Percentiles rank a stretch among this genome's conserved stretches.
These are phyloP conservation scores for Agraylea sexmaculata DNA, from an alignment of 1,140 invertebrate genomes.

Conservation along the genomic window DNA sequence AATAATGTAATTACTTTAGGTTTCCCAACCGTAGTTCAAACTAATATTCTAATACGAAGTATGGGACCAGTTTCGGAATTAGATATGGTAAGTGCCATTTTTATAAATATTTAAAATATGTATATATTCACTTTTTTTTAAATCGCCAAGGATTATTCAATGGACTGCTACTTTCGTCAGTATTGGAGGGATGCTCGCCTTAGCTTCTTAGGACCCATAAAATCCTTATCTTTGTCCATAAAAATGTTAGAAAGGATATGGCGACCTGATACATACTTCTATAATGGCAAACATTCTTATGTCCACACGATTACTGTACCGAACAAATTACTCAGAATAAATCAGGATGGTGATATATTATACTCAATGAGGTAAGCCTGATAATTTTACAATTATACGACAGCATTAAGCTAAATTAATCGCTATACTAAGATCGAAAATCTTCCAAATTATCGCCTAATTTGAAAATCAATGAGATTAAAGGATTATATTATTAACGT, in stretches of 20 bases:
- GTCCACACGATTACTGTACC: conserved; percentile 92
- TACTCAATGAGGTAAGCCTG: conserved; percentile 82
- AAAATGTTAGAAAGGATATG: conserved; percentile 89
- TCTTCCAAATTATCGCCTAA: too few relatives aligned
- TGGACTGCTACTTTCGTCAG: conserved; percentile 94
- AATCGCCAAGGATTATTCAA: conserved; percentile 75
- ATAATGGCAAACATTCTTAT: conserved; percentile 83
- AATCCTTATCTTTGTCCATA: conserved; percentile 72
- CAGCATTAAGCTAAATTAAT: too few relatives aligned
- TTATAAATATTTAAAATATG: not conserved
- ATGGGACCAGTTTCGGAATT: conserved; percentile 92
- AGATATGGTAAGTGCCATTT: conserved; percentile 87
- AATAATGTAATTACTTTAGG: conserved; percentile 44
- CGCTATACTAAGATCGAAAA: too few relatives aligned
- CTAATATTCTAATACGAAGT: conserved; percentile 84
- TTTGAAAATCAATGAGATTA: too few relatives aligned
- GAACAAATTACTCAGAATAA: conserved; percentile 83
- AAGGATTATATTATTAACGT: not conserved
- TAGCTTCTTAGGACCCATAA: conserved; percentile 70
- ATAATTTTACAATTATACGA: too few relatives aligned
- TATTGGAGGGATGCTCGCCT: conserved; percentile 75
- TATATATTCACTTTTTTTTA: not conserved
- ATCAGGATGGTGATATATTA: conserved; percentile 80
- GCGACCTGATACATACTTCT: conserved; percentile 93
- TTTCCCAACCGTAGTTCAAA: conserved; percentile 75